Evolutionary conservation across 2,113 vertebrate genomes (phyloP).

Genomic region (Varanus salvator): DNA sequence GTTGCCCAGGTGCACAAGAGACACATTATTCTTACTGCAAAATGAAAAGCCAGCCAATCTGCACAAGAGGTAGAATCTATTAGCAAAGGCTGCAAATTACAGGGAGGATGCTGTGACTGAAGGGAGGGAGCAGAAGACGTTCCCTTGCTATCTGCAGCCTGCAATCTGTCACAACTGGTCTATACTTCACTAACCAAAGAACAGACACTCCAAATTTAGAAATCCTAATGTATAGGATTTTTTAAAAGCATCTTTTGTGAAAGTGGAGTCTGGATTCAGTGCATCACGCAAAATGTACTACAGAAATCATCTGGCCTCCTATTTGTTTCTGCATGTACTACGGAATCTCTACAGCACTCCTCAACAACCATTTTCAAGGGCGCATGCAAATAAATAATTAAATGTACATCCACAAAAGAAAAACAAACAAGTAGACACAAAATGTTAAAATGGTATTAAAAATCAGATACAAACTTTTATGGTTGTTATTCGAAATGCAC

Average conservation of each 20-base stretch:
- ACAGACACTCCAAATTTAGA: constrained; percentile 6
- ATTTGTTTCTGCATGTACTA: neutral
- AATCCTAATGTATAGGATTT: constrained; percentile 3
- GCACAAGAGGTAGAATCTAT: constrained; percentile 23
- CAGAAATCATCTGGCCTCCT: neutral
- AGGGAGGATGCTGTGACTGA: neutral
- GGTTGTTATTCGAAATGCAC: neutral
- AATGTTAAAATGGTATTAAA: neutral
- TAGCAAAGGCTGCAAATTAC: constrained; percentile 27
- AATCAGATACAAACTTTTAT: neutral
- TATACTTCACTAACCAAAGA: constrained; percentile 25
- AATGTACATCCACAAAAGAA: neutral
- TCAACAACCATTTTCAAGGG: neutral
- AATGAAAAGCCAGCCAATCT: constrained; percentile 36
- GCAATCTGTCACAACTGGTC: constrained; percentile 30
- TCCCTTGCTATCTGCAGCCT: constrained; percentile 14
- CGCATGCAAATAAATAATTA: neutral
- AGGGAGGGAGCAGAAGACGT: neutral
- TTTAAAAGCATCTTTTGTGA: constrained; percentile 27
- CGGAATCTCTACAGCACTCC: neutral
- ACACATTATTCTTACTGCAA: neutral
- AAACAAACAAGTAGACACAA: neutral
- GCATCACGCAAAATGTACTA: neutral
- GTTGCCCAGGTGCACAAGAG: neutral
- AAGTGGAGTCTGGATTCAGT: neutral